Conservation (phyloP, 2,888 invertebrate species). For the Mesorhabditis sp. region DNA sequence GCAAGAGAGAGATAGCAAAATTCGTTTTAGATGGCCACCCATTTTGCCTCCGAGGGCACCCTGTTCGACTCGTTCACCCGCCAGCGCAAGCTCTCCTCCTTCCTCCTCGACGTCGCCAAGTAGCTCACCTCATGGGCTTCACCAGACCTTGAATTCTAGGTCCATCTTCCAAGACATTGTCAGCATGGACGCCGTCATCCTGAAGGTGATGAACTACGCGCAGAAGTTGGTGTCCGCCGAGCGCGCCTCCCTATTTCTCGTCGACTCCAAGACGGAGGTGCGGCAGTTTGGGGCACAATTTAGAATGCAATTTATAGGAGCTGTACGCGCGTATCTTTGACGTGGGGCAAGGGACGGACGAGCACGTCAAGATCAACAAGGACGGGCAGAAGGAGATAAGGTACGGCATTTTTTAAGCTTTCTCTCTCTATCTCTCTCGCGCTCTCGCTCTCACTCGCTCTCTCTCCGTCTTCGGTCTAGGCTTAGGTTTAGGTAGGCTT, state of each 20-base stretch:
- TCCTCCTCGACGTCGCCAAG: constrained; percentile 77
- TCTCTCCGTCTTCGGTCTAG: no score
- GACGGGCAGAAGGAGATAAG: constrained; percentile 49
- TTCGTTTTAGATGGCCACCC: not conserved
- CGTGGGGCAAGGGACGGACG: constrained; percentile 55
- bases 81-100: constrained; percentile 72
- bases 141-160: constrained; percentile 62
- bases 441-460: no score
- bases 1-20: no score
- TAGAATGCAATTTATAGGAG: constrained; percentile 61
- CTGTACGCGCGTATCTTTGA: constrained; percentile 80
- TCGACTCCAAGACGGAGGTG: constrained; percentile 70
- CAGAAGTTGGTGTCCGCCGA: constrained; percentile 79
- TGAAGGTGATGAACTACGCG: constrained; percentile 71
- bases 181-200: constrained; percentile 76
- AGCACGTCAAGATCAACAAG: constrained; percentile 35
- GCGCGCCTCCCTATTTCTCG: constrained; percentile 76
- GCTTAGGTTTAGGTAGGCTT: no score
- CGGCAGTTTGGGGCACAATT: no score
- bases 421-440: no score
- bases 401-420: constrained; percentile 14
- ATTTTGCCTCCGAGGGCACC: constrained; percentile 5
- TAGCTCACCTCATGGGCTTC: constrained; percentile 51
- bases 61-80: constrained; percentile 16
- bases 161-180: constrained; percentile 84